Base-by-base conservation (phyloP, 2,797 vertebrate genomes). In the Emys orbicularis region DNA sequence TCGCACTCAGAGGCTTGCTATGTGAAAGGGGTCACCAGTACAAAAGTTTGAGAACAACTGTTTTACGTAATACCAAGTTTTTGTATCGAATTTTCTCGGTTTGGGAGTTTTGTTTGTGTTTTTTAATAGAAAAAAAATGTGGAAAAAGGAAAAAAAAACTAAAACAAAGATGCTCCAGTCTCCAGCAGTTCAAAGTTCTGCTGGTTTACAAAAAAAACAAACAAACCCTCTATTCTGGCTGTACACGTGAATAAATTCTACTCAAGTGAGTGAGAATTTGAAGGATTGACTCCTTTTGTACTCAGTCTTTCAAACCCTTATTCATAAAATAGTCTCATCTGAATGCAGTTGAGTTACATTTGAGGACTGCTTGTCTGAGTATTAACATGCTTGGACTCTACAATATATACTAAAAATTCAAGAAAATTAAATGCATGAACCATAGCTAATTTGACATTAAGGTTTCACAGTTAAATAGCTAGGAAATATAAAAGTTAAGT, bases 211-310 rank as follows among this genome's bases (percentile, higher is more conserved):
- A 83, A 90, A 92, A 88, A 44, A 61, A 61, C 29, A 59, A 34
- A 12, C 15, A 59, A n/a, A 5, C 10, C n/a, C 19, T 68, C 61
- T n/a, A 68, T 37, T 37, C 18, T 0, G 0, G 61, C 52, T 23
- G 41, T 7, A 15, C 53, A 18, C 31, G 34, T 29, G 5, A 92
- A 89, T 84, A 80, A 90, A 87, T 16, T 83, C 27, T 34, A 52
- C 1, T 65, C 2, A 82, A 56, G 49, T 81, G 31, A 93, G 65
- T 29, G 6, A 59, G 6, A 4, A 72, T 79, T 88, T 95, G 49
- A 0, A 0, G 27, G 87, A 92, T 23, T n/a, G 37, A 81, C 1
- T 68, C 19, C 65, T 68, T 68, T 68, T 68, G n/a, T 68, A 37
- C 65, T 57, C 88, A 81, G 54, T 47, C 3, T 86, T 89, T 85